Base-by-base conservation (phyloP, 2,113 vertebrate species). In the Corynorhinus townsendii region DNA sequence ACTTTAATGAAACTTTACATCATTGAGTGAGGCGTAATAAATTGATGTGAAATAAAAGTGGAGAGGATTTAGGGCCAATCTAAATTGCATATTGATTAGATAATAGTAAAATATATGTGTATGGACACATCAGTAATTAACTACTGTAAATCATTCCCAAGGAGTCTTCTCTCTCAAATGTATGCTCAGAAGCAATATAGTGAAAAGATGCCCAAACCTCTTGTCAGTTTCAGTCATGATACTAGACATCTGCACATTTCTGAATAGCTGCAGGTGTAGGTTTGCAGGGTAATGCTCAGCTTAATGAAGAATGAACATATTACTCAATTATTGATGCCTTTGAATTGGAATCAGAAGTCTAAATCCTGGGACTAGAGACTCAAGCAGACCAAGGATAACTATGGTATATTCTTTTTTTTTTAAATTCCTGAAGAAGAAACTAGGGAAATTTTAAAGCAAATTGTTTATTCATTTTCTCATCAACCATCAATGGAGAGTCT, bases 1-100 rank as follows among this genome's bases (percentile, higher is more conserved):
- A 91, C 80, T 97, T 96, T 98, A 98, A 97, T 98, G 98, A 98
- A 97, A 96, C 90, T 95, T 97, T 93, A 96, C 26, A 96, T 80
- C 66, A 85, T 45, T 68, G 47, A 97, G 66, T 92, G 54, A 96
- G 28, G 16, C 86, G 38, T 73, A 96, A 96, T 96, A 97, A 19
- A 97, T 96, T 96, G 68, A 92, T 92, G 91, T 52, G 95, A 97
- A 98, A 97, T 95, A 97, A 97, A 98, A 94, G 30, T 86, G 47
- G 81, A 94, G 90, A 97, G 89, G 14, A 96, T 95, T 97, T 97
- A 87, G 89, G 88, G 76, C 35, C 68, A 68, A 71, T 19, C 15
- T 96, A 91, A 88, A 92, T 91, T 95, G 33, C 33, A 86, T 97
- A 98, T 97, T 98, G 43, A 97, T 89, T 81, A 92, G 93, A 96